Evolutionary conservation across 2,888 invertebrate genomes (phyloP), one percentile per base, ranked within the genome.

Genomic region (Cheilosia vulpina): DNA sequence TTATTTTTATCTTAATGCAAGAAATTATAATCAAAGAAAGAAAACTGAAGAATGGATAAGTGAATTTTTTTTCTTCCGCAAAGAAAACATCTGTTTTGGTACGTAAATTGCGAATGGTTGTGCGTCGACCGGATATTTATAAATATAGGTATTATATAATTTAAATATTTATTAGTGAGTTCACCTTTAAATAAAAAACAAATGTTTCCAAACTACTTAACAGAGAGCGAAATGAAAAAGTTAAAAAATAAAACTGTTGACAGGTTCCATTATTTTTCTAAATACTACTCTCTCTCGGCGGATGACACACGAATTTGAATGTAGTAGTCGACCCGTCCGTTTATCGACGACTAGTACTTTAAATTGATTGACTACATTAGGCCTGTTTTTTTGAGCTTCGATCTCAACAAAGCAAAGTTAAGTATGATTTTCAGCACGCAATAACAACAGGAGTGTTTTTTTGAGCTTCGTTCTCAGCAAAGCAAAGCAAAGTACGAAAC

Each of bases 201-300:
- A 81, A 71, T 45, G 72, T 63, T 81, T 76, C 76, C 72, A 81
- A 85, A 85, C 57, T 77, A 81, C 57, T 81, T 62, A 72, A 85
- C 72, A 76, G 68, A 65, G 77, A 55, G 58, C 62, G 43, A 82
- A 81, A 80, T 71, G 60, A 66, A 73, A 77, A 80, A 66, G 57
- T 85, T 81, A 85, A 66, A 81, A 85, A 81, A 85, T 77, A 52
- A 72, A 85, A 85, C 85, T 85, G 85, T 85, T 85, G 85, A 85
- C 85, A 85, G 68, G 53, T 81, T 85, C 63, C 63, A 72, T 81
- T 81, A 76, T 85, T 85, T 81, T 76, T 68, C 80, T 85, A 66
- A 80, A 77, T 72, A 80, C 79, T 79, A 62, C 53, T 85, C 85
- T 80, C 85, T 76, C 62, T 69, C 19, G 6, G 27, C 73, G 76